A percentile compares a stretch with the other conserved stretches of the same genome.
phyloP scores from a whole-genome alignment of 2,797 vertebrate genomes.

The Pterois miles region DNA sequence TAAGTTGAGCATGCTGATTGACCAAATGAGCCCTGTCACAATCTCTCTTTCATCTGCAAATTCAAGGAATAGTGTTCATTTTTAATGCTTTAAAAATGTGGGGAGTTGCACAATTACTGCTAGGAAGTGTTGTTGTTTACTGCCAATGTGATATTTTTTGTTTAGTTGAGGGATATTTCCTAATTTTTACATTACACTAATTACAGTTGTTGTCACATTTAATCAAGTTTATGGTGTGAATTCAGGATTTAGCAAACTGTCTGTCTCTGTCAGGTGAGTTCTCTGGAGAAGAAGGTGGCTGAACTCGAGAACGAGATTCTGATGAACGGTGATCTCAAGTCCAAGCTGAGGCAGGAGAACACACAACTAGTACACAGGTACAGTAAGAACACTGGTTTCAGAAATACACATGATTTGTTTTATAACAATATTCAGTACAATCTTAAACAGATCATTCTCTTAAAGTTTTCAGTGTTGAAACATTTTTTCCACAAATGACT shows the following conservation, averaged over 20 bases:
- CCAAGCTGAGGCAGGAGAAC: slow-evolving; percentile 95
- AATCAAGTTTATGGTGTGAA: not conserved
- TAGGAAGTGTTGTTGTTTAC: not conserved
- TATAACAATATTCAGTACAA: not conserved
- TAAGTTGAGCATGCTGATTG: slow-evolving; percentile 4
- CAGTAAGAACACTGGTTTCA: not conserved
- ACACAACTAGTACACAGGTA: slow-evolving; percentile 97
- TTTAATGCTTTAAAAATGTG: not conserved
- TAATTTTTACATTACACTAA: not conserved
- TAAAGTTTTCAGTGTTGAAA: not conserved
- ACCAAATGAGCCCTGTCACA: not conserved
- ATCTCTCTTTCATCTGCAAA: not conserved
- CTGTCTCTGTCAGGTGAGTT: slow-evolving; percentile 82
- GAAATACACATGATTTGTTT: not conserved
- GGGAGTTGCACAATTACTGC: not conserved
- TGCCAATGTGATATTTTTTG: not conserved
- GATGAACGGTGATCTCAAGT: slow-evolving; percentile 91
- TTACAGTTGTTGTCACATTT: not conserved
- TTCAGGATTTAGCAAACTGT: not conserved
- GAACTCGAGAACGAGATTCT: slow-evolving; percentile 93
- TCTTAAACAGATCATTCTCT: not conserved
- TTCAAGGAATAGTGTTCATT: not conserved
- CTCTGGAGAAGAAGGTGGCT: slow-evolving; percentile 94
- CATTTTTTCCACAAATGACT: not conserved
- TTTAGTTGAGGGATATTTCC: not conserved